phyloP scores from a whole-genome alignment of 2,888 invertebrate species.

The Hylaea fasciaria region DNA sequence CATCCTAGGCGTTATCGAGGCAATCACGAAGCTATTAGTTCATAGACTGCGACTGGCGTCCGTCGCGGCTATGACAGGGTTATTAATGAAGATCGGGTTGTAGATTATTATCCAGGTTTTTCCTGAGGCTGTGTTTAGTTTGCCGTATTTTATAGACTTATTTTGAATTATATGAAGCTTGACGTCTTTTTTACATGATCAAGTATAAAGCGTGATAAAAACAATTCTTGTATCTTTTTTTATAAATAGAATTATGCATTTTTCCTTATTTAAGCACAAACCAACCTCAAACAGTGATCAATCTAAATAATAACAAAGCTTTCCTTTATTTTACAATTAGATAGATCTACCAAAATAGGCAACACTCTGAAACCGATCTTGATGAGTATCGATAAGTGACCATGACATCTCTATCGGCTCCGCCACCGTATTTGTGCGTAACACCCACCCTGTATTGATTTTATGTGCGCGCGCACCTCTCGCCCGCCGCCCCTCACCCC shows the following conservation, averaged over 20 bases:
- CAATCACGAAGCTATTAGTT: constrained; percentile 54
- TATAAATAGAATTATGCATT: too few relatives aligned
- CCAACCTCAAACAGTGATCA: too few relatives aligned
- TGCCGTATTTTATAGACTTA: too few relatives aligned
- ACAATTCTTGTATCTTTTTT: too few relatives aligned
- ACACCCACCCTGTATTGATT: constrained; percentile 78
- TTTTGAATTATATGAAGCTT: too few relatives aligned
- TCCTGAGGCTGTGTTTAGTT: background rate
- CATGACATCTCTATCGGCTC: constrained; percentile 71
- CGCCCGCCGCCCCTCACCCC: constrained; percentile 44
- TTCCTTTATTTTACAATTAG: background rate
- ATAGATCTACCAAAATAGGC: constrained; percentile 9
- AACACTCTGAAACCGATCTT: constrained; percentile 43
- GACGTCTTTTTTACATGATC: too few relatives aligned
- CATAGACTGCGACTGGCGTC: constrained; percentile 45
- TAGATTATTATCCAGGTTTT: constrained; percentile 39
- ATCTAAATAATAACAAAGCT: background rate
- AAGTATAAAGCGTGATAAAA: too few relatives aligned
- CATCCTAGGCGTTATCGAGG: constrained; percentile 18
- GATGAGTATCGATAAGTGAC: constrained; percentile 66
- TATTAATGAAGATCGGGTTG: constrained; percentile 48
- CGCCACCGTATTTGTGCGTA: constrained; percentile 78
- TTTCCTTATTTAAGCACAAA: too few relatives aligned
- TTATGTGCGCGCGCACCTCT: constrained; percentile 79
- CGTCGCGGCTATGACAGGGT: constrained; percentile 46